Conservation (phyloP, 2,797 vertebrate species). For the Lepilemur ruficaudatus region DNA sequence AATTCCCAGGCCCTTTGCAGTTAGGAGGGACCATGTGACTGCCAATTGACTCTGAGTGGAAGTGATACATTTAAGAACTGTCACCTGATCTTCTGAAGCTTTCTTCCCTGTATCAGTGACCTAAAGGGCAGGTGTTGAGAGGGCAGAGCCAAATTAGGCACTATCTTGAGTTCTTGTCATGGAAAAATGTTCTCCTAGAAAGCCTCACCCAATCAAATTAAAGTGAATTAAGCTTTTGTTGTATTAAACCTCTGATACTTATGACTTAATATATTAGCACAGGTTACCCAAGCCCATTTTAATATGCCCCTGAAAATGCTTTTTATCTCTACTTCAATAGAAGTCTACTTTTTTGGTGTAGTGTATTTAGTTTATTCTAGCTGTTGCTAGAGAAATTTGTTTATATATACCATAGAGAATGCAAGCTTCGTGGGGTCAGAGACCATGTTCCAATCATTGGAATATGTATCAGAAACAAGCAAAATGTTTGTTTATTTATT, state of each 20-base stretch:
- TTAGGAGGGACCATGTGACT: neutral
- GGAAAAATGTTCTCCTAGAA: neutral
- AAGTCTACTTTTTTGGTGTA: neutral
- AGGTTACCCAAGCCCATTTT: neutral
- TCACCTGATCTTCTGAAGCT: neutral
- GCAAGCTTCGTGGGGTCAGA: neutral
- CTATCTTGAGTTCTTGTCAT: too few species aligned
- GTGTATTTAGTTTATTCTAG: neutral
- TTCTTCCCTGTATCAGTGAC: neutral
- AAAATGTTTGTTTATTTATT: neutral
- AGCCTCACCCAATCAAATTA: neutral
- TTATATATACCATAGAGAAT: neutral
- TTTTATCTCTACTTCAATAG: neutral
- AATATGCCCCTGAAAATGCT: neutral
- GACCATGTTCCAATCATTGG: neutral
- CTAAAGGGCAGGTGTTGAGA: neutral
- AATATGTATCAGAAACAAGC: neutral
- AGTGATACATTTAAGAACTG: neutral
- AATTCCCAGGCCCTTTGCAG: neutral
- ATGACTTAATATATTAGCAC: neutral
- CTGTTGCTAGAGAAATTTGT: neutral
- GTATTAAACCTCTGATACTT: neutral
- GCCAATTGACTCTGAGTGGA: neutral
- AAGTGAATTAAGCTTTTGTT: neutral
- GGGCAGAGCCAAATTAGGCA: neutral